Evolutionary conservation across 2,888 invertebrate genomes (phyloP), one percentile per base, ranked within the genome.

Genomic region (Apamea crenata): DNA sequence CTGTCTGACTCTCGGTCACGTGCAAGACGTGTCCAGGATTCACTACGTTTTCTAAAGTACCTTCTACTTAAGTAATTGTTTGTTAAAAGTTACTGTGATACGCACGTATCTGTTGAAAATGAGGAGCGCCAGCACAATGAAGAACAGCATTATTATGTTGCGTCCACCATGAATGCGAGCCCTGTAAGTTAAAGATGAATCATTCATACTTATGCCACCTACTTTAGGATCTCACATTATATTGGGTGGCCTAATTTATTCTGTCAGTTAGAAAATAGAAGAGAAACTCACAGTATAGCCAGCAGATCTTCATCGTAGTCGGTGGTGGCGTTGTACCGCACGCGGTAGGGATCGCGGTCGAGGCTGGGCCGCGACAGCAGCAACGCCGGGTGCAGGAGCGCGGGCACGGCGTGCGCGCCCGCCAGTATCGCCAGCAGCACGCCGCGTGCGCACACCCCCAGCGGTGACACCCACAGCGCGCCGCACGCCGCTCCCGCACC

Each of bases 51-150:
- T 53, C 29, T 65, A n/a, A 66, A 18, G 8, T 29, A 47, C 6
- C 3, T n/a, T 69, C 14, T 21, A 29, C 21, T 3, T 69, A 32
- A 32, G 16, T 50, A 50, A 18, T 36, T 29, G 29, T 56, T 69
- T 47, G 14, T 63, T 32, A 21, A 25, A 78, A 56, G 1, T 65
- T 25, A 32, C 16, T 5, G 12, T 56, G 12, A 85, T 88, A 97
- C 97, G 95, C 88, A 97, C 96, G 89, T 96, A 96, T 97, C 97
- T 95, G 90, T 96, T 95, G 85, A 95, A 95, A 82, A 97, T 93
- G 78, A 96, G 91, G 74, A 97, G 91, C 8, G 93, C 94, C 47
- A 95, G 82, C 50, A 93, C 94, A 77, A 97, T 93, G 86, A 96
- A 92, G 88, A 94, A 93, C 82, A 96, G 89, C 97, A 97, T 97